These are phyloP conservation scores for Adrianichthys oophorus DNA, from an alignment of 2,797 vertebrate species.

Conservation along the genomic window DNA sequence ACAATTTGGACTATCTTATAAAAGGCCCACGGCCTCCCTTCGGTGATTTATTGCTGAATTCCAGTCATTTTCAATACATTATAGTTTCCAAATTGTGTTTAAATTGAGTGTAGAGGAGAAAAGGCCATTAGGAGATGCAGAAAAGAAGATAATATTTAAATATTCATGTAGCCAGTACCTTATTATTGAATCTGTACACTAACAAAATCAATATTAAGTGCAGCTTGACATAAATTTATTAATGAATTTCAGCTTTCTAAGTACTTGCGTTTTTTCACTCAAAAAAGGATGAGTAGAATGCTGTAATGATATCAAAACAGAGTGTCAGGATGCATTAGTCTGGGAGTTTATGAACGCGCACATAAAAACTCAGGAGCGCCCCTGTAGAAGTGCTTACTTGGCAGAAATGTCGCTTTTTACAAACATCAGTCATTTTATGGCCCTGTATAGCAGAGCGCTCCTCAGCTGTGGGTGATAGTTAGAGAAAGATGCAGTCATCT, in stretches of 20 bases:
- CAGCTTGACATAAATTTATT: constrained; percentile 99
- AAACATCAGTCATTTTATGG: constrained; percentile 86
- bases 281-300: constrained; percentile 99
- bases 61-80: constrained; percentile 99
- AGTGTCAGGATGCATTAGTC: constrained; percentile 99
- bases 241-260: constrained; percentile 99
- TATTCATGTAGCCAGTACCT: constrained; percentile 99
- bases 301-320: constrained; percentile 99
- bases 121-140: constrained; percentile 99
- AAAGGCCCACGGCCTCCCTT: constrained; percentile 94
- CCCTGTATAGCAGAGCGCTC: constrained; percentile 59
- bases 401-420: constrained; percentile 93
- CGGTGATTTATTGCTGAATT: constrained; percentile 99
- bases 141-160: constrained; percentile 99
- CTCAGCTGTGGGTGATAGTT: constrained; percentile 73
- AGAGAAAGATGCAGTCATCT: constrained; percentile 80
- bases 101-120: constrained; percentile 99
- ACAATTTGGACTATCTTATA: constrained; percentile 98
- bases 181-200: constrained; percentile 99
- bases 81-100: constrained; percentile 99
- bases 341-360: constrained; percentile 91
- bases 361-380: constrained; percentile 91
- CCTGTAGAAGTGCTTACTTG: constrained; percentile 92
- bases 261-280: constrained; percentile 99
- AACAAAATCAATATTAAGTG: constrained; percentile 99